phyloP scores from a whole-genome alignment of 2,888 invertebrate genomes.

The Ptilodon capucinus region DNA sequence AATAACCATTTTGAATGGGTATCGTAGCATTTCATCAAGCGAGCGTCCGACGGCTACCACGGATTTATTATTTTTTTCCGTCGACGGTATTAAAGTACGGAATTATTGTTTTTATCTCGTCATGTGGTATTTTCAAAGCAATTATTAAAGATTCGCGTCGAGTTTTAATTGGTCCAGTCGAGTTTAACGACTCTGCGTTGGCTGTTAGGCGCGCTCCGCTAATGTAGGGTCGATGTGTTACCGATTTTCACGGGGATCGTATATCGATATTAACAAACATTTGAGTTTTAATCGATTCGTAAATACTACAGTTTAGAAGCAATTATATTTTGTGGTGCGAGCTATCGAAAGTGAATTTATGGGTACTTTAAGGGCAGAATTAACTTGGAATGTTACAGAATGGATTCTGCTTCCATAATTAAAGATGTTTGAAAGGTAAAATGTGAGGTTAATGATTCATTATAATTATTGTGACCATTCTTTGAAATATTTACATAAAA shows the following conservation, averaged over 20 bases:
- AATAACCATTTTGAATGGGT: conserved; percentile 78
- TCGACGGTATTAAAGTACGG: conserved; percentile 71
- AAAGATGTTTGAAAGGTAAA: background rate
- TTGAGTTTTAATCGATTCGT: conserved; percentile 29
- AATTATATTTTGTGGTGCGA: conserved; percentile 4
- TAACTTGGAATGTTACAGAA: background rate
- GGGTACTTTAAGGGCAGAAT: background rate
- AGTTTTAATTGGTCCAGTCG: conserved; percentile 77
- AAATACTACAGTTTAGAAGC: conserved; percentile 28
- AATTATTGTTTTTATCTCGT: conserved; percentile 82
- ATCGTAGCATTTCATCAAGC: conserved; percentile 77
- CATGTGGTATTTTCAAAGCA: conserved; percentile 77
- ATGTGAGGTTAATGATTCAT: background rate
- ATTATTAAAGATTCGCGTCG: conserved; percentile 75
- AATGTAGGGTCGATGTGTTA: conserved; percentile 35
- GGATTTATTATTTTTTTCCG: conserved; percentile 80
- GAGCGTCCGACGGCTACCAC: conserved; percentile 41
- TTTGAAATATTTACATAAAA: background rate
- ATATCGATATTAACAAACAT: conserved; percentile 15
- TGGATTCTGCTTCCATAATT: background rate
- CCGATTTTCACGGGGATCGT: conserved; percentile 23
- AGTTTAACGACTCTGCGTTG: conserved; percentile 68
- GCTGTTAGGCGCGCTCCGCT: conserved; percentile 58
- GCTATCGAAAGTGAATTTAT: background rate
- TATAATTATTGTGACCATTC: background rate